Base-by-base conservation (phyloP, 2,797 vertebrate species). In the Sylvilagus floridanus region DNA sequence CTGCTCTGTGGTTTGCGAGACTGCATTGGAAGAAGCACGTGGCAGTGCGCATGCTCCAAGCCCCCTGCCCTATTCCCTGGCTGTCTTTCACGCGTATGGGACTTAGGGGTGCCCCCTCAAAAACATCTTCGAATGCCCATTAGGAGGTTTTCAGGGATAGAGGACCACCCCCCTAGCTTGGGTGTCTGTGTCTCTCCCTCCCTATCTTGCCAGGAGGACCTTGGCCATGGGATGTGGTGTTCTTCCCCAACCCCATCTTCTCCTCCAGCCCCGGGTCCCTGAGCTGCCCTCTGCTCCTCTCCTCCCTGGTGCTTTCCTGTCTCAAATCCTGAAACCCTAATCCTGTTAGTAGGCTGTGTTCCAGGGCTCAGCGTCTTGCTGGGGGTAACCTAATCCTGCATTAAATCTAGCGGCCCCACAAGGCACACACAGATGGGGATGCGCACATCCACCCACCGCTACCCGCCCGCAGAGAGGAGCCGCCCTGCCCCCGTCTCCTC, bases 261-360 rank as follows among this genome's bases (percentile, higher is more conserved):
- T 93, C 47, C 79, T 90, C 88, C 88, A 72, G 69, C 63, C 93
- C 94, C 65, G 62, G 12, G 97, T 97, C 96, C 97, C 97, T 96
- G 96, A 71, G 77, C 72, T 90, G 52, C 86, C 52, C 84, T 97
- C 90, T 91, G 95, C 96, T 97, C 52, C 95, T 97, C 96, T 97
- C 96, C 97, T 97, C 97, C 97, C 97, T 97, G 97, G 97, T 98
- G 98, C 97, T 97, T 97, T 95, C 98, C 97, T 97, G 96, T 98
- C 97, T 98, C 95, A 97, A 98, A 97, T 97, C 97, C 98, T 98
- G 98, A 98, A 98, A 97, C 97, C 96, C 96, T 98, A 98, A 98
- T 98, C 98, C 98, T 98, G 97, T 98, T 98, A 98, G 97, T 95
- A 88, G 97, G 97, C 98, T 95, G 91, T 98, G 97, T 98, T 98